These are phyloP conservation scores for Clanis bilineata DNA, from an alignment of 2,888 invertebrate genomes.

Conservation along the genomic window DNA sequence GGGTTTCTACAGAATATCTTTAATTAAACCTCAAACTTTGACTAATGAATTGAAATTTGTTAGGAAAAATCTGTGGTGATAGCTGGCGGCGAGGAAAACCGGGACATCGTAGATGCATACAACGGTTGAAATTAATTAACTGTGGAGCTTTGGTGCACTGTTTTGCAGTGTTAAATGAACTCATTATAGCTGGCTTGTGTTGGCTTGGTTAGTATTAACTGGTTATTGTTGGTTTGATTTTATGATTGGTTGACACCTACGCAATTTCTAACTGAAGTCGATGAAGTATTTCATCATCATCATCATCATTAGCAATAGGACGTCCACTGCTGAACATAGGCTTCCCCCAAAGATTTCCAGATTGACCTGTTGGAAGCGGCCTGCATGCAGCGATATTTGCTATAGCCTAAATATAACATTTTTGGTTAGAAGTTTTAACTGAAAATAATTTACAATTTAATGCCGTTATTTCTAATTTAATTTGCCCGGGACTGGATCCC, in stretches of 20 bases:
- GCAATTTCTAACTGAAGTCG: too few relatives aligned
- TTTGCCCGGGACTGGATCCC: too few relatives aligned
- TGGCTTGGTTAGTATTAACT: constrained; percentile 12
- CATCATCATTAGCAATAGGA: too few relatives aligned
- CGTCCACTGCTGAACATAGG: too few relatives aligned
- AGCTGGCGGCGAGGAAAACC: constrained; percentile 35
- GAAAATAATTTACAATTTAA: too few relatives aligned
- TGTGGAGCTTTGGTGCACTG: constrained; percentile 37
- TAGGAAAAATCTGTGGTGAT: constrained; percentile 43
- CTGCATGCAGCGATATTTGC: too few relatives aligned
- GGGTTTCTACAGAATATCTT: constrained; percentile 75
- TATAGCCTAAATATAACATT: too few relatives aligned
- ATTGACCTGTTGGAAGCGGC: too few relatives aligned
- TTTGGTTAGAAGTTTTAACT: too few relatives aligned
- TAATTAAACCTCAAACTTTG: constrained; percentile 78
- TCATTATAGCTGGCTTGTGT: constrained; percentile 22
- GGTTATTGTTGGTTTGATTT: background rate
- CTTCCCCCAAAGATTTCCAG: too few relatives aligned
- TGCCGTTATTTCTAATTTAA: too few relatives aligned
- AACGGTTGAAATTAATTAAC: constrained; percentile 49
- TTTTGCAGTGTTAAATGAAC: constrained; percentile 27
- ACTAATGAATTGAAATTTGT: constrained; percentile 69
- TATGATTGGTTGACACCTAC: background rate
- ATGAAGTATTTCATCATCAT: too few relatives aligned
- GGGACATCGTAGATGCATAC: constrained; percentile 34